These are phyloP conservation scores for Anoura caudifer DNA, from an alignment of 2,113 vertebrate species.

Conservation along the genomic window DNA sequence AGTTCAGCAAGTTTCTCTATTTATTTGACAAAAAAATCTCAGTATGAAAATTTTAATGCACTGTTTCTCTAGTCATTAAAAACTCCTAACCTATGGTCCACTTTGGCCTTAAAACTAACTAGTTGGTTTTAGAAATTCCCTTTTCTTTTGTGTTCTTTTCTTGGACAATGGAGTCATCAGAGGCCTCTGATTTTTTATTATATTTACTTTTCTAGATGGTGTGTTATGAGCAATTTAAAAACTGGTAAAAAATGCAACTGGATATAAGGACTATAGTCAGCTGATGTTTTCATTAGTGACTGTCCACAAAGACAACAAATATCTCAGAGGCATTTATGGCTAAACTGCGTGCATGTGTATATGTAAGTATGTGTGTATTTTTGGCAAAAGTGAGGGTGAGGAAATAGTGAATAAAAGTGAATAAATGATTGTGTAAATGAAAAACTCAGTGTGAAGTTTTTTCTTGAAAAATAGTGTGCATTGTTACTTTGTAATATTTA, in stretches of 20 bases:
- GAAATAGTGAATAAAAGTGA: neutral
- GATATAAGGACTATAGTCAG: neutral
- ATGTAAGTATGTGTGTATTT: neutral
- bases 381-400: neutral
- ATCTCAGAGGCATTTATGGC: neutral
- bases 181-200: neutral
- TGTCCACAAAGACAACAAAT: neutral
- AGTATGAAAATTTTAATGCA: neutral
- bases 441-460: neutral
- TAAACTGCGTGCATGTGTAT: fast-evolving
- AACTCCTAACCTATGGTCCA: neutral
- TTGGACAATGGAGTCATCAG: neutral
- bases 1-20: neutral
- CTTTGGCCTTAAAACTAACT: neutral
- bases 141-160: neutral
- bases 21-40: neutral
- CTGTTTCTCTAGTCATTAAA: neutral
- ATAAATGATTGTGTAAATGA: neutral
- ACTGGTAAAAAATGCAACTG: neutral
- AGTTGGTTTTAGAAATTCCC: neutral
- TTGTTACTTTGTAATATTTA: neutral
- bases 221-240: neutral
- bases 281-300: neutral
- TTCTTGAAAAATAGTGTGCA: neutral
- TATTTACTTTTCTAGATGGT: neutral